Percentiles rank a stretch among this genome's conserved stretches.
Conservation (phyloP, 1,140 invertebrate species). For the Episyrphus balteatus region DNA sequence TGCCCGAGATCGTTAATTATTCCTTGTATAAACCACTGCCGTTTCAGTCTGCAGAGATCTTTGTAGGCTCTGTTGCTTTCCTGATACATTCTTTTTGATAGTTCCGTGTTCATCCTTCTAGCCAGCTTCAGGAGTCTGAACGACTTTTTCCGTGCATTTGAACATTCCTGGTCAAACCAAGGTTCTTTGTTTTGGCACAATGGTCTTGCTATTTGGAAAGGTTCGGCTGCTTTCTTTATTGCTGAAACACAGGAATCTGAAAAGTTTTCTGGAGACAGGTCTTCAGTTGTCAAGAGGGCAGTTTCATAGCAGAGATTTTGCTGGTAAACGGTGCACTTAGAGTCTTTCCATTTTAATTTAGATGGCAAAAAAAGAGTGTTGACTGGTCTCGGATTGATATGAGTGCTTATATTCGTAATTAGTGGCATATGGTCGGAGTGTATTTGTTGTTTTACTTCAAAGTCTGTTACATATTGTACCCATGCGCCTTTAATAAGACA, state of each 20-base stretch:
- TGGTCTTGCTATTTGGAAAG: background rate
- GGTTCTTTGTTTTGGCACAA: background rate
- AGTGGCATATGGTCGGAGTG: background rate
- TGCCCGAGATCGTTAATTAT: background rate
- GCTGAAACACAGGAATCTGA: background rate
- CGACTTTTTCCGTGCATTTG: background rate
- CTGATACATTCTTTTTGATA: background rate
- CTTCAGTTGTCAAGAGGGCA: background rate
- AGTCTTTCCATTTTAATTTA: background rate
- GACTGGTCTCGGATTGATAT: background rate
- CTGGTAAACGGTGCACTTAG: background rate
- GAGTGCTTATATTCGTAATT: background rate
- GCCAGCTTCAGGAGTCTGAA: background rate
- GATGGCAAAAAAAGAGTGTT: background rate
- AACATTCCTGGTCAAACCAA: background rate
- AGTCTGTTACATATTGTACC: background rate
- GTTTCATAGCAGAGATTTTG: background rate
- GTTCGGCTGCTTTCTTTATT: background rate
- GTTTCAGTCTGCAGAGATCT: background rate
- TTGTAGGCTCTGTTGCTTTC: background rate
- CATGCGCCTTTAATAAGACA: background rate
- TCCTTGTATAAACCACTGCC: background rate
- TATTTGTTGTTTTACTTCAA: background rate
- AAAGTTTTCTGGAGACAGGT: background rate
- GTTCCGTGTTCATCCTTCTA: background rate